These are phyloP conservation scores for Eristalinus sepulchralis DNA, from an alignment of 2,888 invertebrate genomes.

Conservation along the genomic window DNA sequence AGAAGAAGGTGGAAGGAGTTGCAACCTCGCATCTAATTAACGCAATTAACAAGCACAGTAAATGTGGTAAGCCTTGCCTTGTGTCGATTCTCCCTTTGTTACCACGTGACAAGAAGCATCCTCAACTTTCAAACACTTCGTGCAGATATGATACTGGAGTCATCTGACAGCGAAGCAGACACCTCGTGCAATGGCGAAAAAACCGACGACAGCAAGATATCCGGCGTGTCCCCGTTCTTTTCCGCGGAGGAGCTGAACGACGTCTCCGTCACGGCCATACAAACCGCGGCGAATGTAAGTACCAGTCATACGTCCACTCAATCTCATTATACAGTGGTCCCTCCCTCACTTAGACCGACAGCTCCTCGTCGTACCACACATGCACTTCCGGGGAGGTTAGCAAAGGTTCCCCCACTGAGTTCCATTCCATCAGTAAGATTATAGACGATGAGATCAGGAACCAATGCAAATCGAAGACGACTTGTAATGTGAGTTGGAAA, in stretches of 20 bases:
- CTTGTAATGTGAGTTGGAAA: slow-evolving; percentile 76
- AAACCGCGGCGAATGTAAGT: slow-evolving; percentile 70
- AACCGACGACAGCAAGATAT: slow-evolving; percentile 82
- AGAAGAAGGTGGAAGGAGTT: slow-evolving; percentile 78
- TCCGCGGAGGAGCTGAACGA: slow-evolving; percentile 85
- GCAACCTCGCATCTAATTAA: slow-evolving; percentile 78
- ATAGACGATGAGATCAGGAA: slow-evolving; percentile 72
- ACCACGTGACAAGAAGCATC: too few species aligned
- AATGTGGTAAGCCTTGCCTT: slow-evolving; percentile 50
- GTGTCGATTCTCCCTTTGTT: neutral
- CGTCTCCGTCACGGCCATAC: slow-evolving; percentile 76
- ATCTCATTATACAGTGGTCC: neutral
- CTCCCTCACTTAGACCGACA: slow-evolving; percentile 73
- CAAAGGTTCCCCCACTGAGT: slow-evolving; percentile 75
- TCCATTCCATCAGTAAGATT: slow-evolving; percentile 65
- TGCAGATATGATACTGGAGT: slow-evolving; percentile 76
- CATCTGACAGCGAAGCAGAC: slow-evolving; percentile 80
- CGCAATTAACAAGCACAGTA: slow-evolving; percentile 79
- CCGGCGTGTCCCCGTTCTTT: slow-evolving; percentile 88
- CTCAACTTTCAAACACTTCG: too few species aligned
- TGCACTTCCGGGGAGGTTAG: slow-evolving; percentile 78
- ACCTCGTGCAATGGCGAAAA: slow-evolving; percentile 76
- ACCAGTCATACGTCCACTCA: neutral
- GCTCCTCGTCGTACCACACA: slow-evolving; percentile 79
- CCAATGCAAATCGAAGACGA: slow-evolving; percentile 48